Conservation (phyloP, 2,113 vertebrate species). For the Poeciliopsis occidentalis region DNA sequence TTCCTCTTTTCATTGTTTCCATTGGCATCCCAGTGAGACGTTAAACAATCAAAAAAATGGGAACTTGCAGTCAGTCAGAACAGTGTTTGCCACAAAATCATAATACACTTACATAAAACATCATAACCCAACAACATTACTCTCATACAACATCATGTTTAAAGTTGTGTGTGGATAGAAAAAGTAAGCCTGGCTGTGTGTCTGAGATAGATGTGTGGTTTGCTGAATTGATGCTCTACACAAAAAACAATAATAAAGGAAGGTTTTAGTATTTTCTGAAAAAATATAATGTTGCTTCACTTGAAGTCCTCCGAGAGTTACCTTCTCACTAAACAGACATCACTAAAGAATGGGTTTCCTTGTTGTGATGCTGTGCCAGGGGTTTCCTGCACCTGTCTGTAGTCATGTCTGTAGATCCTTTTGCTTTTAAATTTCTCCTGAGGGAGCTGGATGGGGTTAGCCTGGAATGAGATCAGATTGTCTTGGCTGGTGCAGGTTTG, state of each 20-base stretch:
- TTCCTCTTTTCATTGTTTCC: slow-evolving; percentile 24
- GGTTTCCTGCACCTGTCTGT: neutral
- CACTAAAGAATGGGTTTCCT: neutral
- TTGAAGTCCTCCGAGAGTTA: neutral
- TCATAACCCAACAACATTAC: neutral
- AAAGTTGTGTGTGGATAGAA: neutral
- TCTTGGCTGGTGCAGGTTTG: neutral
- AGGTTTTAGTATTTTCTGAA: neutral
- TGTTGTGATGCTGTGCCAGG: neutral
- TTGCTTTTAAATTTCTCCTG: neutral
- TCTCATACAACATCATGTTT: neutral
- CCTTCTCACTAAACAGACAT: neutral
- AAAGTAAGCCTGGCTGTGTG: neutral
- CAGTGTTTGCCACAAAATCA: neutral
- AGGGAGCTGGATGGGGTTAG: neutral
- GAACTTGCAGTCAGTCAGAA: slow-evolving; percentile 4
- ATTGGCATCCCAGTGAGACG: slow-evolving; percentile 13
- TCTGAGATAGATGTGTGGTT: neutral
- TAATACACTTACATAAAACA: neutral
- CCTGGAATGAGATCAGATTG: neutral
- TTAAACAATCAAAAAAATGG: slow-evolving; percentile 1
- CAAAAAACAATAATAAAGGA: neutral
- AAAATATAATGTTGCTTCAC: neutral
- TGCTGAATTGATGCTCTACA: neutral
- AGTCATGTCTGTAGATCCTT: neutral